Evolutionary conservation across 2,113 vertebrate genomes (phyloP).

Genomic region (Eulacestoma nigropectus): DNA sequence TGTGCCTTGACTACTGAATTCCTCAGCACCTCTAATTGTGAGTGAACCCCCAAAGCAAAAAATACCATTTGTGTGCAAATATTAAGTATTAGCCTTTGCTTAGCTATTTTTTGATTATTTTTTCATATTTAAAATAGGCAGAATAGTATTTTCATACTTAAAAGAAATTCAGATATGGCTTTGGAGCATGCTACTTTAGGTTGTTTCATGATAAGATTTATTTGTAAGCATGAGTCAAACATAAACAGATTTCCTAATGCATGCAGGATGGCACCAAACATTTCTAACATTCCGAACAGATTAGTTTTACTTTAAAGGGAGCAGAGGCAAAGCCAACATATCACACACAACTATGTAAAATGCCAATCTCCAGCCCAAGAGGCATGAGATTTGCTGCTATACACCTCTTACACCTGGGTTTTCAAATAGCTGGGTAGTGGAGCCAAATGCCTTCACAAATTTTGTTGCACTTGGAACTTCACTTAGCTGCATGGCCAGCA

Average conservation of each 20-base stretch:
- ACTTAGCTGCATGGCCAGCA: neutral
- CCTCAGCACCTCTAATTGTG: neutral
- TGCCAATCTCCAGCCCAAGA: neutral
- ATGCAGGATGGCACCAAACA: neutral
- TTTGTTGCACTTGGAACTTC: neutral
- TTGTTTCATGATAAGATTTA: neutral
- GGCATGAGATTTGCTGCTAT: neutral
- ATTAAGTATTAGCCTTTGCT: neutral
- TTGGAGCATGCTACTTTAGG: neutral
- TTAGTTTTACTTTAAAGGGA: neutral
- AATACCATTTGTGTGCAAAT: neutral
- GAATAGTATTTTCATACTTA: neutral
- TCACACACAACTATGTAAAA: neutral
- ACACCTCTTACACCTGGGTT: neutral
- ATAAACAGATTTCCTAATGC: neutral
- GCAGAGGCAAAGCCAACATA: neutral
- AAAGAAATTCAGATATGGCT: neutral
- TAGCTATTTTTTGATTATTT: neutral
- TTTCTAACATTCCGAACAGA: neutral
- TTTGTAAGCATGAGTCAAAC: neutral
- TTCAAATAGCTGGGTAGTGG: neutral
- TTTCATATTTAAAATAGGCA: neutral
- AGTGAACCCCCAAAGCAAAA: neutral
- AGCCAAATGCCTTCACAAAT: neutral
- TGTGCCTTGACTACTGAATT: neutral